Evolutionary conservation across 2,797 vertebrate species (phyloP).

Genomic region (Etheostoma nigrum): DNA sequence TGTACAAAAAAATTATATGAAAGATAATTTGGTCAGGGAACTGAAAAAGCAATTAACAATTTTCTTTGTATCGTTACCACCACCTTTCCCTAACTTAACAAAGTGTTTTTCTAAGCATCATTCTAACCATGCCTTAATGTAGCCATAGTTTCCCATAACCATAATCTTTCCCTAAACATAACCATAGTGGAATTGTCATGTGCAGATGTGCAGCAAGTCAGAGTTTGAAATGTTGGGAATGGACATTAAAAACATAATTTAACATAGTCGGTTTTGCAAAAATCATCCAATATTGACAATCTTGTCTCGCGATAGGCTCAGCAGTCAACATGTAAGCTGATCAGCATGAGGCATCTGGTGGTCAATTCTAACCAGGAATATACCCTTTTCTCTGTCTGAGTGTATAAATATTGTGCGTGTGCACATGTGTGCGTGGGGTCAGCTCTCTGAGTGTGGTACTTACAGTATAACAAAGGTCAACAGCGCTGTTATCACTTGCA

Average conservation of each 20-base stretch:
- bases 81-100: neutral
- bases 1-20: neutral
- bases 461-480: constrained; percentile 79
- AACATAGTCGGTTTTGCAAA: neutral
- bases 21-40: neutral
- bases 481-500: constrained; percentile 78
- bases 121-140: neutral
- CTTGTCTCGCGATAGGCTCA: neutral
- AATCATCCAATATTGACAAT: neutral
- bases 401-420: constrained; percentile 9
- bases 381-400: neutral
- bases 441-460: constrained; percentile 68
- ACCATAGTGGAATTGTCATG: neutral
- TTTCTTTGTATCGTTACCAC: neutral
- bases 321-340: neutral
- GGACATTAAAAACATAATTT: neutral
- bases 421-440: constrained; percentile 45
- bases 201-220: neutral
- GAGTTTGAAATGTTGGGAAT: neutral
- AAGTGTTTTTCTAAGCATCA: neutral
- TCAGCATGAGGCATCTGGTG: neutral
- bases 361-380: neutral
- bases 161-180: neutral
- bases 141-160: neutral
- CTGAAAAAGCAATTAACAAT: neutral